Conservation (phyloP, 2,888 invertebrate species). For the Morpho helenor region DNA sequence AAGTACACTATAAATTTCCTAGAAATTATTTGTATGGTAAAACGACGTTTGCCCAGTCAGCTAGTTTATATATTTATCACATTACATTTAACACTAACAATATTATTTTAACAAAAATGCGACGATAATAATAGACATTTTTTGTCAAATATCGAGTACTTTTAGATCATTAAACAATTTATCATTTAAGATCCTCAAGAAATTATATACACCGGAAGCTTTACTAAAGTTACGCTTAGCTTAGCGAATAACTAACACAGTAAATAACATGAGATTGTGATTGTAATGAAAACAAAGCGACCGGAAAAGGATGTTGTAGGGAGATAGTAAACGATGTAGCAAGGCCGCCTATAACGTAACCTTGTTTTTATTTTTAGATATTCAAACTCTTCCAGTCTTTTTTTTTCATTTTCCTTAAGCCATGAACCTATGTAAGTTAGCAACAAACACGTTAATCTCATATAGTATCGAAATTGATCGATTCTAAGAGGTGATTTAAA, state of each 20-base stretch:
- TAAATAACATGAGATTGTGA: slow-evolving; percentile 1
- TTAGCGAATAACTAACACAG: neutral
- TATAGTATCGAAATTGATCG: neutral
- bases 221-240: neutral
- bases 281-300: slow-evolving; percentile 29
- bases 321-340: slow-evolving; percentile 36
- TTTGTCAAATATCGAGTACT: no score
- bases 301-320: slow-evolving; percentile 43
- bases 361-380: slow-evolving; percentile 45
- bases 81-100: no score
- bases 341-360: slow-evolving; percentile 35
- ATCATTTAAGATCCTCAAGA: no score
- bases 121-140: no score
- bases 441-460: neutral
- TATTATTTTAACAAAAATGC: no score
- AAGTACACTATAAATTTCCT: no score
- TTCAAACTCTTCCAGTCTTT: slow-evolving; percentile 23
- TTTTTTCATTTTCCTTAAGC: slow-evolving; percentile 21
- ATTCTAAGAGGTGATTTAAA: no score
- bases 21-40: no score
- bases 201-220: neutral
- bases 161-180: no score
- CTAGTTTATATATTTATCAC: no score
- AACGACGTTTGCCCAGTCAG: no score
- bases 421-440: slow-evolving; percentile 8